Conservation (phyloP, 2,888 invertebrate genomes). For the Zygothrica quintamaculata region DNA sequence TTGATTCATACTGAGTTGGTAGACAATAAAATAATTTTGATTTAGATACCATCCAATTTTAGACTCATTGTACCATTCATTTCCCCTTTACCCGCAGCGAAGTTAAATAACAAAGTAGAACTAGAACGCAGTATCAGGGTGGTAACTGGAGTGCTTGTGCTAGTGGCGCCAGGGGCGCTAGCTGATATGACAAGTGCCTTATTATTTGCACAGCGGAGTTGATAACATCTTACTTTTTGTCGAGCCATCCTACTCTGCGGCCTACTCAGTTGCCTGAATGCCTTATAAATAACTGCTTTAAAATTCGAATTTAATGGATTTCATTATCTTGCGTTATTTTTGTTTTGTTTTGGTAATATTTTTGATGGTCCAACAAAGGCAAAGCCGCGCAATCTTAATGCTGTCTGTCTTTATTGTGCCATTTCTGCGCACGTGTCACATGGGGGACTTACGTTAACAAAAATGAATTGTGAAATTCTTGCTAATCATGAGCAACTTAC, state of each 20-base stretch:
- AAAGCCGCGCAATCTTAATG: slow-evolving; percentile 12
- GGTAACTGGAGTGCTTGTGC: slow-evolving; percentile 1
- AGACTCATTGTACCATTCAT: slow-evolving; percentile 19
- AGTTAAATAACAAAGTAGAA: neutral
- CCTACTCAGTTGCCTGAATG: slow-evolving; percentile 25
- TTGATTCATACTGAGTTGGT: slow-evolving; percentile 66
- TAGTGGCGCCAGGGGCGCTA: slow-evolving; percentile 24
- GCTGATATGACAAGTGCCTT: slow-evolving; percentile 57
- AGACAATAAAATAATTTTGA: slow-evolving; percentile 49
- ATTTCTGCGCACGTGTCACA: slow-evolving; percentile 50
- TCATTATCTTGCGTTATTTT: slow-evolving; percentile 57
- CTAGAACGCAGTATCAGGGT: slow-evolving; percentile 26
- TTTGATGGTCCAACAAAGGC: slow-evolving; percentile 36
- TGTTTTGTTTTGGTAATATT: slow-evolving; percentile 13
- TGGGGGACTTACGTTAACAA: slow-evolving; percentile 26
- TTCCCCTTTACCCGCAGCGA: neutral
- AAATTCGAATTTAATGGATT: slow-evolving; percentile 72
- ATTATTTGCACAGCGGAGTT: slow-evolving; percentile 51
- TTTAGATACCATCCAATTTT: slow-evolving; percentile 36
- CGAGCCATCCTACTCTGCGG: neutral
- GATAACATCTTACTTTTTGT: slow-evolving; percentile 48
- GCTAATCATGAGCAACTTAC: slow-evolving; percentile 25
- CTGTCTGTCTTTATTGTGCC: slow-evolving; percentile 25
- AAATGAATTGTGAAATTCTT: slow-evolving; percentile 31
- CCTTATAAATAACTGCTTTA: slow-evolving; percentile 66